A percentile compares a stretch with the other conserved stretches of the same genome.
These are phyloP conservation scores for Lates calcarifer DNA, from an alignment of 2,113 vertebrate genomes.

Conservation along the genomic window DNA sequence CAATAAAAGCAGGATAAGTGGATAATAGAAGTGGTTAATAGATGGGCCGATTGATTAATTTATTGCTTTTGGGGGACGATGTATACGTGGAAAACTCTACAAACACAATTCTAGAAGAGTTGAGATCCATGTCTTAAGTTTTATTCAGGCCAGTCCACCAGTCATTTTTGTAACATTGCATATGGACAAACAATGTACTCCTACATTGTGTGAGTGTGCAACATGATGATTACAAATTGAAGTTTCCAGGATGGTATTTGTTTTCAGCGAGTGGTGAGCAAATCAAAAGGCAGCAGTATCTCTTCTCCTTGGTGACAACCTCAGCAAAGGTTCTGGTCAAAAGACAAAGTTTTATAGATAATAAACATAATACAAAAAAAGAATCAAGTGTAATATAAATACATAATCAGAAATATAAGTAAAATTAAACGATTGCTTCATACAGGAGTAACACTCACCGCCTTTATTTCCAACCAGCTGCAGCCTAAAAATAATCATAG, in stretches of 20 bases:
- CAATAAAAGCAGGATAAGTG: slow-evolving; percentile 8
- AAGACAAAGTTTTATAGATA: slow-evolving; percentile 4
- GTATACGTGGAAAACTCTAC: background rate
- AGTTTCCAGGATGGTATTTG: background rate
- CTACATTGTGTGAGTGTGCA: background rate
- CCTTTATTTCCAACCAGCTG: no score
- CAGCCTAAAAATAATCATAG: no score
- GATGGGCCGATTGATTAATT: no score
- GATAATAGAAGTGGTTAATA: no score
- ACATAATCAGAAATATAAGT: no score
- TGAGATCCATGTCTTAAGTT: slow-evolving; percentile 2
- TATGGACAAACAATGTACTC: background rate
- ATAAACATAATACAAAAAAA: background rate
- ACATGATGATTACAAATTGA: no score
- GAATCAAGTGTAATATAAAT: background rate
- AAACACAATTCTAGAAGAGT: background rate
- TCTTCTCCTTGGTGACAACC: background rate
- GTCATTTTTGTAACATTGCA: background rate
- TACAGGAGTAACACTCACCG: no score
- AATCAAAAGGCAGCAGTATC: background rate
- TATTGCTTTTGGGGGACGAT: no score
- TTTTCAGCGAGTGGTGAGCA: background rate
- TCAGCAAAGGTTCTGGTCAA: fast-evolving
- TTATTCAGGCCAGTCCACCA: slow-evolving; percentile 14
- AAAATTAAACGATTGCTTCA: background rate